Percentiles rank a stretch among this genome's conserved stretches.
phyloP scores from a whole-genome alignment of 1,140 invertebrate genomes.

The Tetraneura akinire region DNA sequence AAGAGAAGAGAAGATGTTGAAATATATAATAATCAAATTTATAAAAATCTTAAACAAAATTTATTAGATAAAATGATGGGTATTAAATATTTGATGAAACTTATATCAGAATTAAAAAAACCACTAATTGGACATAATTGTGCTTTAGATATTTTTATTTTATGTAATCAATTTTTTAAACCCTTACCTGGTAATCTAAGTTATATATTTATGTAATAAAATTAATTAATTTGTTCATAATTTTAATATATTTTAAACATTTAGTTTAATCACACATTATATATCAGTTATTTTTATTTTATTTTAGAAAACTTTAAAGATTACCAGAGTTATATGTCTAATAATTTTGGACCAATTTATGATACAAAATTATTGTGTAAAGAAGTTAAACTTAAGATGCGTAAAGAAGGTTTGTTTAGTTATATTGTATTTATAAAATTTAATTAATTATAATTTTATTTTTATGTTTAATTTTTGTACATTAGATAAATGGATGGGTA shows the following conservation, averaged over 20 bases:
- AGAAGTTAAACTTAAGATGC: neutral
- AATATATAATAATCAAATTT: neutral
- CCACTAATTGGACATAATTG: conserved; percentile 44
- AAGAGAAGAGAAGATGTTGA: neutral
- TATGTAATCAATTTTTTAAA: conserved; percentile 33
- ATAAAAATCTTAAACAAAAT: conserved; percentile 2
- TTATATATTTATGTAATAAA: neutral
- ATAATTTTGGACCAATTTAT: conserved; percentile 41
- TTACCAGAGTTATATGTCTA: conserved; percentile 8
- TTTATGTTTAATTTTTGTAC: conserved; percentile 3
- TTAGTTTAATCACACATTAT: no score
- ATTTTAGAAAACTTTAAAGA: conserved; percentile 1
- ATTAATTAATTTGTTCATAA: no score
- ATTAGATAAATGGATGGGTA: conserved; percentile 17
- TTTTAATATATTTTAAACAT: no score
- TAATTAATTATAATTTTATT: neutral
- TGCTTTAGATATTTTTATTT: conserved; percentile 45
- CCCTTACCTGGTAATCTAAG: conserved; percentile 29
- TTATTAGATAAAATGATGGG: conserved; percentile 40
- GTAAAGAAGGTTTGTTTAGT: conserved; percentile 24
- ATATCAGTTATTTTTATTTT: no score
- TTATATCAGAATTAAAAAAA: conserved; percentile 23
- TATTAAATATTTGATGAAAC: conserved; percentile 26
- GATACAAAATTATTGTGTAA: conserved; percentile 47
- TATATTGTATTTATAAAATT: neutral